Evolutionary conservation across 1,140 invertebrate genomes (phyloP), one percentile per base, ranked within the genome.

Genomic region (Liolophura sinensis): DNA sequence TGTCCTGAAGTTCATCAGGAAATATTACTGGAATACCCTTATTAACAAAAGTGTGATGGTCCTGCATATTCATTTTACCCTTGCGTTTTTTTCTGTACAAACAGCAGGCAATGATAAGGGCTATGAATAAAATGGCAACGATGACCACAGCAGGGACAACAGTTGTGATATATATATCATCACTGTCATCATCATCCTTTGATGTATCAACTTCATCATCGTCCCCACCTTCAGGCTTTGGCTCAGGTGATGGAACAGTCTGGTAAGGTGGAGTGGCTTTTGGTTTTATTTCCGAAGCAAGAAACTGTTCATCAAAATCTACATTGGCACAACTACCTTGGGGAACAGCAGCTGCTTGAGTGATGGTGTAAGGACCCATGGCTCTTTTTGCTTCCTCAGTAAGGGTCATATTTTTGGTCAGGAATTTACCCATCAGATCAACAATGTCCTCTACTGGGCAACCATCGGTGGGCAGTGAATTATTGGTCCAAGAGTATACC

Each of bases 21-120:
- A 97, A 96, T 72, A 97, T 97, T 9, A 97, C 93, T 0, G 95
- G 95, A 73, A 96, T 93, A 55, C 93, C 93, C 84, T 95, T 96
- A 62, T 78, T 93, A 12, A 93, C 88, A 84, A 95, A 96, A 88
- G 91, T 82, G 82, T 86, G 71, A 82, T 87, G 71, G 79, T 84
- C 89, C 84, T 86, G 89, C 59, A 92, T 85, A 73, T 89, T 90
- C 89, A 92, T 91, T 80, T 93, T 93, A 0, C 91, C 93, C 65
- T 92, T 94, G 31, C 92, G 87, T 67, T 91, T 89, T 76, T 92
- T 88, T 69, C 92, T 88, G 80, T 97, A 96, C 18, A 97, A 84
- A 48, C 95, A 88, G 79, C 94, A 97, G 0, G 95, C 95, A 46
- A 96, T 90, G 18, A 96, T 86, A 0, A 91, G 90, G 0, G 95